Percentiles rank a stretch among this genome's conserved stretches.
Conservation (phyloP, 2,888 invertebrate species). For the Agrotis clavis region DNA sequence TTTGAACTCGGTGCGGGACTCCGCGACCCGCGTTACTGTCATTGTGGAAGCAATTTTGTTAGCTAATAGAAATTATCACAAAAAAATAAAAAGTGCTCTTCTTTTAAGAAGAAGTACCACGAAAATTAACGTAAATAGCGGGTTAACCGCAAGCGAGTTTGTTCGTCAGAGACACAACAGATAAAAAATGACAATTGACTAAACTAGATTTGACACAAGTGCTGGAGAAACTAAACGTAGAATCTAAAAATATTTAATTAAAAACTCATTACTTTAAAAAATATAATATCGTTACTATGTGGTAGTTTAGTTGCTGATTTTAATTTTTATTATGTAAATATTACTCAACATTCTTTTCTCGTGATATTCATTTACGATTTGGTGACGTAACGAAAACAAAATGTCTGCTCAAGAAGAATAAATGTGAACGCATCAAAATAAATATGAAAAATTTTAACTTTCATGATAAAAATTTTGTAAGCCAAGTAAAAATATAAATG, state of each 20-base stretch:
- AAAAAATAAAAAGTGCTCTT: conserved; percentile 55
- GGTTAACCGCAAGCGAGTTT: conserved; percentile 52
- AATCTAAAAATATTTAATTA: no score
- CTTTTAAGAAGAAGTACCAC: conserved; percentile 43
- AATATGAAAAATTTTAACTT: background rate
- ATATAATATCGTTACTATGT: background rate
- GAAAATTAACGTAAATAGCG: conserved; percentile 59
- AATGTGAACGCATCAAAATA: conserved; percentile 45
- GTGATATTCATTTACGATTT: background rate
- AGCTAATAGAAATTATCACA: conserved; percentile 67
- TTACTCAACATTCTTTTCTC: background rate
- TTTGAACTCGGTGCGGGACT: conserved; percentile 96
- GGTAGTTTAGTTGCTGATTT: fast-evolving
- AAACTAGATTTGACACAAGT: background rate
- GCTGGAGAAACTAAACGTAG: conserved; percentile 38
- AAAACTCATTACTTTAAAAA: background rate
- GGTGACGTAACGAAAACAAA: conserved; percentile 37
- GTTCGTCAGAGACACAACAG: conserved; percentile 50
- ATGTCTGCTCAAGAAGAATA: background rate
- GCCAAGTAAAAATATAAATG: background rate
- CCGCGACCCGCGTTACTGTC: conserved; percentile 92
- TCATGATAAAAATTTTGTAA: fast-evolving
- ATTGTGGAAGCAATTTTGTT: conserved; percentile 91
- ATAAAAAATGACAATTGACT: conserved; percentile 34
- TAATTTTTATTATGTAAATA: background rate